Evolutionary conservation across 1,140 invertebrate genomes (phyloP), one percentile per base, ranked within the genome.

Genomic region (Phthorimaea operculella): DNA sequence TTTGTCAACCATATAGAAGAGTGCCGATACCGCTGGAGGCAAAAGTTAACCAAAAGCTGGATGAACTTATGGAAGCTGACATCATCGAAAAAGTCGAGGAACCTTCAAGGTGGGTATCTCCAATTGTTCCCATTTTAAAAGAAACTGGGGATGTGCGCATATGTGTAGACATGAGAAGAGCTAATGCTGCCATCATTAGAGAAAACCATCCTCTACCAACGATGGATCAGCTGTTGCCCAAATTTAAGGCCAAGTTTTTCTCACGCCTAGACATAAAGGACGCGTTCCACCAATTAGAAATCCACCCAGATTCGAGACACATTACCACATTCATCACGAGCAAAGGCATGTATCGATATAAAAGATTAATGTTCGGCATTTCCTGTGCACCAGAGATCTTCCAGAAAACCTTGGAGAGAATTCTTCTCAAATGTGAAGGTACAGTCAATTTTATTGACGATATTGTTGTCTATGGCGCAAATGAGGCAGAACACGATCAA

Each of bases 281-380:
- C n/a, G 44, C 44, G 3, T 47, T 47, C 44, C 44, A 47, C n/a
- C 44, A 47, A 47, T 47, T 47, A 17, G 44, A 47, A 16, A 16
- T 47, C n/a, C 44, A 47, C 15, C 12, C 12, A 1, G 44, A 47
- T 9, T 9, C 11, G 8, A 47, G 16, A 47, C 15, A 47, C 16
- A 17, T 47, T 15, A 47, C 44, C 3, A 47, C 44, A 11, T 47
- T 47, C 44, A 47, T n/a, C 16, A 47, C 44, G 3, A 17, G 8
- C n/a, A 47, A 47, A 16, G 44, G 44, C 15, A 11, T 47, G 15
- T 47, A 15, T 16, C 44, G 44, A 14, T 47, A 47, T 15, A 47
- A 47, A 17, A 9, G 44, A 15, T 15, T 47, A 15, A 47, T 47
- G 44, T 47, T 47, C 15, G 44, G 44, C 11, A 16, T 47, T 9